Evolutionary conservation across 1,140 invertebrate genomes (phyloP).

Genomic region (Drosophila sturtevanti): DNA sequence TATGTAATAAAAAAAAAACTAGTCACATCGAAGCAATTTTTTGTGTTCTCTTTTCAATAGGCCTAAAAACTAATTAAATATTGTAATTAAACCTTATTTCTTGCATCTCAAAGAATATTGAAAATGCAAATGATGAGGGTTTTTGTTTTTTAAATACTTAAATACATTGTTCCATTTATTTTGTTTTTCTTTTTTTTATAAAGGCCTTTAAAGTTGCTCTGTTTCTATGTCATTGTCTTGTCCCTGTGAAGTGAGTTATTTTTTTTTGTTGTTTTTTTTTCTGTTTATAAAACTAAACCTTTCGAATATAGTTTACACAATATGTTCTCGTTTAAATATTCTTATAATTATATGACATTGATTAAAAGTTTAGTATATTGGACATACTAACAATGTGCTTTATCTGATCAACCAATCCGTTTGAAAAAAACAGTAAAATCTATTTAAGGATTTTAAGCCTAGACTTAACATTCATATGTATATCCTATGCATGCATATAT

Average conservation of each 20-base stretch:
- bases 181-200: constrained; percentile 27
- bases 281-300: constrained; percentile 19
- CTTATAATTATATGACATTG: constrained; percentile 48
- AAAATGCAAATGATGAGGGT: neutral
- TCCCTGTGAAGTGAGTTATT: constrained; percentile 31
- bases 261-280: neutral
- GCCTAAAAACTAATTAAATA: no score
- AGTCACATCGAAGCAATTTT: no score
- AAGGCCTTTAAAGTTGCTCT: constrained; percentile 39
- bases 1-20: no score
- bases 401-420: constrained; percentile 18
- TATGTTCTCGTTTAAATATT: constrained; percentile 33
- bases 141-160: neutral
- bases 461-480: constrained; percentile 20
- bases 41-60: no score
- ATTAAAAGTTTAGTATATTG: constrained; percentile 20
- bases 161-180: constrained; percentile 35
- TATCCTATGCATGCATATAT: neutral
- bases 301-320: constrained; percentile 21
- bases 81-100: no score
- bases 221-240: constrained; percentile 29
- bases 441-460: constrained; percentile 34
- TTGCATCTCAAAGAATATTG: no score
- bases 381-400: constrained; percentile 29
- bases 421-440: constrained; percentile 41